phyloP scores from a whole-genome alignment of 1,140 invertebrate species.

The Probaryconus sp. region DNA sequence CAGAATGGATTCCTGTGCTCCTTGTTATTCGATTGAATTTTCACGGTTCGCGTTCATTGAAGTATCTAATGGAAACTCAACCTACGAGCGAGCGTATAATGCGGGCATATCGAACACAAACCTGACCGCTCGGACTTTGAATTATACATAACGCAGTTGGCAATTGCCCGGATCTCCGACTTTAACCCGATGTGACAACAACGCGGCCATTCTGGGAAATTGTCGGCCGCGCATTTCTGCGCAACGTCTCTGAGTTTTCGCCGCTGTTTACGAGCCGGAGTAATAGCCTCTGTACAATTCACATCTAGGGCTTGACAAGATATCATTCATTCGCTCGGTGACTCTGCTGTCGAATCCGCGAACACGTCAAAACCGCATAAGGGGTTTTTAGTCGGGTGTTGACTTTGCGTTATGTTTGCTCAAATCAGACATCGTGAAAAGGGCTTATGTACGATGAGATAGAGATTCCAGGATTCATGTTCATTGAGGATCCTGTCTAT shows the following conservation, averaged over 20 bases:
- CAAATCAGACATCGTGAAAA: slow-evolving; percentile 29
- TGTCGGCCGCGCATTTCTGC: background rate
- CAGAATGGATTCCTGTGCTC: too few species aligned
- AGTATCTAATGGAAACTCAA: slow-evolving; percentile 33
- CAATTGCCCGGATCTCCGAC: slow-evolving; percentile 13
- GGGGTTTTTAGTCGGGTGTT: slow-evolving; percentile 36
- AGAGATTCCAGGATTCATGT: slow-evolving; percentile 28
- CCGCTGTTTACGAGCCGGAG: too few species aligned
- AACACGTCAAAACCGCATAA: slow-evolving; percentile 42
- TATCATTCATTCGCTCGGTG: too few species aligned
- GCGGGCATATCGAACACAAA: background rate
- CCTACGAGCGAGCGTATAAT: slow-evolving; percentile 3
- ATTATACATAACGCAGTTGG: slow-evolving; percentile 38
- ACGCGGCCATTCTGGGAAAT: background rate
- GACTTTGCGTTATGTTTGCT: slow-evolving; percentile 20
- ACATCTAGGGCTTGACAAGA: slow-evolving; percentile 35
- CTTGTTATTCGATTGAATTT: slow-evolving; percentile 12
- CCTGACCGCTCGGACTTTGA: slow-evolving; percentile 17
- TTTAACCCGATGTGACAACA: slow-evolving; percentile 30
- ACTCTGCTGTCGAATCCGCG: background rate
- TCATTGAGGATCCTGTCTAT: slow-evolving; percentile 21
- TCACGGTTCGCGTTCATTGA: slow-evolving; percentile 32
- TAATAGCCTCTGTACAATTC: slow-evolving; percentile 28
- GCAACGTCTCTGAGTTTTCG: background rate
- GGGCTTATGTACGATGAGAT: slow-evolving; percentile 10